phyloP scores from a whole-genome alignment of 53 echinoderm and acorn worm genomes.

The Apostichopus leukothele region DNA sequence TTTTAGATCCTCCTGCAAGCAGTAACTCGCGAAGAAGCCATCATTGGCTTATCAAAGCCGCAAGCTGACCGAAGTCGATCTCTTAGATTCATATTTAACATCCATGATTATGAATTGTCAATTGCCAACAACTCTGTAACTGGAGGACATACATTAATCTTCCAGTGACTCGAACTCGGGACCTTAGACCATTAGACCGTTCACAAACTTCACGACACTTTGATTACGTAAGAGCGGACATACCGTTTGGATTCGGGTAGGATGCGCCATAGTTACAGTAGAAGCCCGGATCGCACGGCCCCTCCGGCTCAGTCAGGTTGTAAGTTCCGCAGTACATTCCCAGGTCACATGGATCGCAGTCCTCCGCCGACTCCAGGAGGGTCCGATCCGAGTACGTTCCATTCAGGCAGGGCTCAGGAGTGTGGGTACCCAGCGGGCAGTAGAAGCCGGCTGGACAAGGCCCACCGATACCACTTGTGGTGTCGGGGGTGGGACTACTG shows the following conservation, averaged over 20 bases:
- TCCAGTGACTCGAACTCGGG: no score
- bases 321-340: conserved; percentile 81
- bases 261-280: conserved; percentile 82
- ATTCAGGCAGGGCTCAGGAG: conserved; percentile 71
- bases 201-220: background rate
- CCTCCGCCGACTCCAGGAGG: conserved; percentile 44
- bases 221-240: background rate
- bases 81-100: no score
- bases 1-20: no score
- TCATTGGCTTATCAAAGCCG: no score
- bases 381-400: conserved; percentile 89
- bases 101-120: no score
- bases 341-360: conserved; percentile 79
- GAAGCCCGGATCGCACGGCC: conserved; percentile 83
- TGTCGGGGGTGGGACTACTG: conserved; percentile 78
- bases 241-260: conserved; percentile 88
- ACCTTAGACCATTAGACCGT: background rate
- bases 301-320: conserved; percentile 88
- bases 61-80: no score
- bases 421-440: conserved; percentile 75
- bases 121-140: no score
- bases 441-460: conserved; percentile 90
- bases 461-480: conserved; percentile 87
- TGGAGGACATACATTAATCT: no score
- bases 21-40: no score